Conservation (phyloP, 2,113 vertebrate genomes). For the Halichoerus grypus region DNA sequence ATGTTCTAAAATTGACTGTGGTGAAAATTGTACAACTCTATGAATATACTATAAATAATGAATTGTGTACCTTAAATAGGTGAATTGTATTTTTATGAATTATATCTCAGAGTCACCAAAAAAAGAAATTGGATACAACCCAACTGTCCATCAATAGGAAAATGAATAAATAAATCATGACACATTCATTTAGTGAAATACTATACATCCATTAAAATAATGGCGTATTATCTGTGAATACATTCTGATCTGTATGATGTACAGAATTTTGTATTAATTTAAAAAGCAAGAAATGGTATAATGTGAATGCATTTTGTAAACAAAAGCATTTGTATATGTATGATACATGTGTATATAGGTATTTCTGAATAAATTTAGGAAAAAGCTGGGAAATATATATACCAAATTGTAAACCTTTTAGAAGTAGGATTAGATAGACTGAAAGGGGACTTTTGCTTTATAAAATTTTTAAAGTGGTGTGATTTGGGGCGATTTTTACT, state of each 20-base stretch:
- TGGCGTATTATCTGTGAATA: slow-evolving; percentile 42
- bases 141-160: slow-evolving; percentile 17
- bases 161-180: slow-evolving; percentile 37
- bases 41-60: slow-evolving; percentile 34
- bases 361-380: slow-evolving; percentile 62
- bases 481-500: slow-evolving; percentile 52
- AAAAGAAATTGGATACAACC: not conserved
- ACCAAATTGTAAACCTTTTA: slow-evolving; percentile 55
- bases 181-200: slow-evolving; percentile 52
- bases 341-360: slow-evolving; percentile 34
- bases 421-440: slow-evolving; percentile 12
- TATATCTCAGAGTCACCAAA: slow-evolving; percentile 58
- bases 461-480: slow-evolving; percentile 55
- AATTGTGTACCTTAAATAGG: not conserved
- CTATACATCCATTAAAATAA: slow-evolving; percentile 51
- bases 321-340: slow-evolving; percentile 1
- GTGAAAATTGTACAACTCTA: not conserved
- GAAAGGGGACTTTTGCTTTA: slow-evolving; percentile 40
- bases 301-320: slow-evolving; percentile 51
- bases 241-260: slow-evolving; percentile 58
- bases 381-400: slow-evolving; percentile 41
- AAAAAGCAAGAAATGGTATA: slow-evolving; percentile 54
- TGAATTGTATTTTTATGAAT: slow-evolving; percentile 51
- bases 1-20: slow-evolving; percentile 55
- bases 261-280: slow-evolving; percentile 59